A percentile compares a stretch with the other conserved stretches of the same genome.
Conservation (phyloP, 2,113 vertebrate genomes). For the Oostethus manadensis region DNA sequence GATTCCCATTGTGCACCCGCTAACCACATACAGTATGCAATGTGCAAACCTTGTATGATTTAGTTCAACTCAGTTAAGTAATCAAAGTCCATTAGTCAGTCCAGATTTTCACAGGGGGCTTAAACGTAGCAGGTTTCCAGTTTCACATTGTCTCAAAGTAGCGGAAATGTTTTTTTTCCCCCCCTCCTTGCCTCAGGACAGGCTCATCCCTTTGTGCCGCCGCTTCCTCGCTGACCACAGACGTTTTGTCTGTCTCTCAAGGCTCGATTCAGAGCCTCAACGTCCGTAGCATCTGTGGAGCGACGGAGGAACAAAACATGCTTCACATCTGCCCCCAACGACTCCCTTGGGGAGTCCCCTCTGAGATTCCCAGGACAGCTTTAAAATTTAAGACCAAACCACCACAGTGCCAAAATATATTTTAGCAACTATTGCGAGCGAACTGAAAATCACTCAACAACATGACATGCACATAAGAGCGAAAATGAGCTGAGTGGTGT, state of each 20-base stretch:
- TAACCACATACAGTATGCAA: no score
- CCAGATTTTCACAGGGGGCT: not conserved
- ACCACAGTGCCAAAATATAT: slow-evolving; percentile 36
- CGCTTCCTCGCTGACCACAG: slow-evolving; percentile 45
- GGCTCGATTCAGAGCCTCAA: slow-evolving; percentile 39
- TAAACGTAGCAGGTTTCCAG: slow-evolving; percentile 26
- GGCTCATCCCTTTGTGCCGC: slow-evolving; percentile 38
- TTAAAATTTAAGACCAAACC: slow-evolving; percentile 40
- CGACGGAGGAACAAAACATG: slow-evolving; percentile 49
- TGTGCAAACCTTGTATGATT: no score
- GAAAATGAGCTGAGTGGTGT: slow-evolving; percentile 23
- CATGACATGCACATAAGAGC: slow-evolving; percentile 21
- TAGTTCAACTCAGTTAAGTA: no score
- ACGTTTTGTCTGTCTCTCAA: slow-evolving; percentile 56
- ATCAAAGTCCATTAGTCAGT: not conserved
- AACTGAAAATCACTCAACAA: slow-evolving; percentile 14
- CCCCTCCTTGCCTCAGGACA: slow-evolving; percentile 30
- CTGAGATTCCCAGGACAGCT: slow-evolving; percentile 34
- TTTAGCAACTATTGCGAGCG: slow-evolving; percentile 21
- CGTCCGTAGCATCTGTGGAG: slow-evolving; percentile 12
- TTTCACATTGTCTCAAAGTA: slow-evolving; percentile 21
- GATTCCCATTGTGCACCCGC: no score
- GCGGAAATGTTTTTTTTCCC: slow-evolving; percentile 49
- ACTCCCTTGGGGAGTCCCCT: slow-evolving; percentile 27
- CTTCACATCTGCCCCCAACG: slow-evolving; percentile 43